These are phyloP conservation scores for Papilio xuthus DNA, from an alignment of 1,140 invertebrate genomes.

Conservation along the genomic window DNA sequence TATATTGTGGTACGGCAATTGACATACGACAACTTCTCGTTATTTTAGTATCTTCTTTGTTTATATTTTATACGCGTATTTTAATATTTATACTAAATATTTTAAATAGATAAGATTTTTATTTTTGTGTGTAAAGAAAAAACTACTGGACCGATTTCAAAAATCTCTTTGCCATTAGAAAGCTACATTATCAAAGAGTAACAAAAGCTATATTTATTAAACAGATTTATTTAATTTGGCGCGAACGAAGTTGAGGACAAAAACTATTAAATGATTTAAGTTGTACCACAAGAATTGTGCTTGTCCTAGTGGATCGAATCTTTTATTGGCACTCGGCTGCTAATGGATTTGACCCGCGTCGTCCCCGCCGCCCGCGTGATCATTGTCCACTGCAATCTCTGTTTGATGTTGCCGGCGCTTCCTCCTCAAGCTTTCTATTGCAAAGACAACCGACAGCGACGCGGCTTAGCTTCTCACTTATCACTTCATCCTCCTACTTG, in stretches of 20 bases:
- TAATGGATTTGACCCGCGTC: constrained; percentile 27
- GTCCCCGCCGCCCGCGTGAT: background rate
- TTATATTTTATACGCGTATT: too few species aligned
- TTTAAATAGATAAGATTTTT: too few species aligned
- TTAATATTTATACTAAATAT: too few species aligned
- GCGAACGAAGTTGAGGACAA: too few species aligned
- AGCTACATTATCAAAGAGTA: background rate
- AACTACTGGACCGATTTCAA: too few species aligned
- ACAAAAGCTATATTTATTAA: background rate
- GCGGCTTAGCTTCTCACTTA: background rate
- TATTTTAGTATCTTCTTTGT: too few species aligned
- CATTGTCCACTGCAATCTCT: background rate
- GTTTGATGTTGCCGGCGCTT: background rate
- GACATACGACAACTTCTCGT: too few species aligned
- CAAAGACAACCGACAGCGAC: background rate
- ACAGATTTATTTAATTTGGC: too few species aligned
- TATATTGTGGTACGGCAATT: too few species aligned
- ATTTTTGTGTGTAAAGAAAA: too few species aligned
- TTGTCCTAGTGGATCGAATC: background rate
- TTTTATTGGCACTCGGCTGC: constrained; percentile 14
- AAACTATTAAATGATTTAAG: too few species aligned
- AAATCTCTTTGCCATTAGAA: background rate
- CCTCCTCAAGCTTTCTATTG: background rate
- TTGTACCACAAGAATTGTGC: background rate
- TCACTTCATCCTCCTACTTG: background rate